Percentiles rank a stretch among this genome's conserved stretches.
phyloP scores from a whole-genome alignment of 2,888 invertebrate genomes.

The Tetanocera ferruginea region DNA sequence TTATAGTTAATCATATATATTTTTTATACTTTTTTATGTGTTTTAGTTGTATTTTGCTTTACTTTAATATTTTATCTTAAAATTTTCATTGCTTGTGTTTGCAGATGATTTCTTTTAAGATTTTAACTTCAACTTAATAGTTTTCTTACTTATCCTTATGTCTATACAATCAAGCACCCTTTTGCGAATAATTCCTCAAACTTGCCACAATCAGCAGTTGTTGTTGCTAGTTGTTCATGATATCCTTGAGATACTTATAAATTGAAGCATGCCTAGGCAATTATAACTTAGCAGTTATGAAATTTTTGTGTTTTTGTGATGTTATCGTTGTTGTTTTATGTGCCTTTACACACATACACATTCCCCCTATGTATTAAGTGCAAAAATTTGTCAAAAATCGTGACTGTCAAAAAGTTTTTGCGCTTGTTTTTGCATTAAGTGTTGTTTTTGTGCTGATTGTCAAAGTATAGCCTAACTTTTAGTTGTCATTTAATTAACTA shows the following conservation, averaged over 20 bases:
- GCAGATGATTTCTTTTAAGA: too few relatives aligned
- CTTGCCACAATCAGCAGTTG: background rate
- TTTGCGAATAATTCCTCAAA: too few relatives aligned
- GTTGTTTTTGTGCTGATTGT: background rate
- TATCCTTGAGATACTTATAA: slow-evolving; percentile 19
- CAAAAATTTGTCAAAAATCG: background rate
- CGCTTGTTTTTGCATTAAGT: background rate
- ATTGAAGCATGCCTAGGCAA: slow-evolving; percentile 20
- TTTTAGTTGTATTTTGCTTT: too few relatives aligned
- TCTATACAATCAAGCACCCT: too few relatives aligned
- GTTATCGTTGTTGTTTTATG: background rate
- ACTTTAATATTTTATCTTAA: too few relatives aligned
- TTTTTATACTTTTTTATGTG: too few relatives aligned
- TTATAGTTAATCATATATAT: too few relatives aligned
- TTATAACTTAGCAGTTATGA: slow-evolving; percentile 2
- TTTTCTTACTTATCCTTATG: too few relatives aligned
- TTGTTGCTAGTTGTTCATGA: background rate
- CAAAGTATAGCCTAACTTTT: background rate
- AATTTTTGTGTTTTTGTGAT: too few relatives aligned
- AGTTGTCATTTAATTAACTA: slow-evolving; percentile 3
- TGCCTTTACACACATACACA: too few relatives aligned
- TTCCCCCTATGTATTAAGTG: background rate
- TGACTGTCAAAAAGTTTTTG: background rate
- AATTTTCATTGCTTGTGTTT: too few relatives aligned
- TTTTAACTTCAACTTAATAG: too few relatives aligned